Conservation (phyloP, 2,888 invertebrate genomes). For the Drosophila heteroneura region DNA sequence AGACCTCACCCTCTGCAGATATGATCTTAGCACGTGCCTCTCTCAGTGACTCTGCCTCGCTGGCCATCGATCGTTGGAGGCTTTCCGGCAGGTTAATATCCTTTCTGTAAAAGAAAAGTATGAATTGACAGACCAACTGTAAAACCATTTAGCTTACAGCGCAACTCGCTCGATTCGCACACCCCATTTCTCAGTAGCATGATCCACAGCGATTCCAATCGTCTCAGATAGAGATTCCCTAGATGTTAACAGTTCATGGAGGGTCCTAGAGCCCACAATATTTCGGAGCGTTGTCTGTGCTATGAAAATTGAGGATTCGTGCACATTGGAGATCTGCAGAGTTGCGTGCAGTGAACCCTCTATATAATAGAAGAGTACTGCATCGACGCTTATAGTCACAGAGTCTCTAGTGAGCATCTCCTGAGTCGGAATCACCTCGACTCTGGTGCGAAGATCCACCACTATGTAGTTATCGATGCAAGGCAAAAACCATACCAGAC, state of each 20-base stretch:
- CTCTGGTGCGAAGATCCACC: conserved; percentile 87
- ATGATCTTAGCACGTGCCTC: conserved; percentile 81
- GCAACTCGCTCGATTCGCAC: conserved; percentile 96
- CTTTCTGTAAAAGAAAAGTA: conserved; percentile 52
- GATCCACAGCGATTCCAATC: conserved; percentile 93
- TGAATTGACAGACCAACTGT: not conserved
- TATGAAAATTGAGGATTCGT: conserved; percentile 90
- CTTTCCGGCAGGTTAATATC: conserved; percentile 70
- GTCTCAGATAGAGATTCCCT: conserved; percentile 94
- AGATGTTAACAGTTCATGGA: conserved; percentile 96
- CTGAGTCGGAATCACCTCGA: conserved; percentile 88
- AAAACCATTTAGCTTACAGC: conserved; percentile 87
- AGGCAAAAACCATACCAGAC: conserved; percentile 88
- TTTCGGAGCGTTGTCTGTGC: conserved; percentile 94
- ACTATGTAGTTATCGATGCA: conserved; percentile 87
- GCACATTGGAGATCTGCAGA: conserved; percentile 87
- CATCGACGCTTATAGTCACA: conserved; percentile 96
- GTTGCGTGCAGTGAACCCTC: conserved; percentile 91
- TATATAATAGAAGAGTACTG: conserved; percentile 92
- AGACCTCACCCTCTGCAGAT: conserved; percentile 77
- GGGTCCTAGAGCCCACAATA: conserved; percentile 95
- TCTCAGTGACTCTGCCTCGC: conserved; percentile 78
- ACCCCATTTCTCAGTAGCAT: conserved; percentile 95
- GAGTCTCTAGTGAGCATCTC: conserved; percentile 93
- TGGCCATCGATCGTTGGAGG: conserved; percentile 76